Evolutionary conservation across 2,113 vertebrate species (phyloP), one percentile per base, ranked within the genome.

Genomic region (Dolichallabes microphthalmus): DNA sequence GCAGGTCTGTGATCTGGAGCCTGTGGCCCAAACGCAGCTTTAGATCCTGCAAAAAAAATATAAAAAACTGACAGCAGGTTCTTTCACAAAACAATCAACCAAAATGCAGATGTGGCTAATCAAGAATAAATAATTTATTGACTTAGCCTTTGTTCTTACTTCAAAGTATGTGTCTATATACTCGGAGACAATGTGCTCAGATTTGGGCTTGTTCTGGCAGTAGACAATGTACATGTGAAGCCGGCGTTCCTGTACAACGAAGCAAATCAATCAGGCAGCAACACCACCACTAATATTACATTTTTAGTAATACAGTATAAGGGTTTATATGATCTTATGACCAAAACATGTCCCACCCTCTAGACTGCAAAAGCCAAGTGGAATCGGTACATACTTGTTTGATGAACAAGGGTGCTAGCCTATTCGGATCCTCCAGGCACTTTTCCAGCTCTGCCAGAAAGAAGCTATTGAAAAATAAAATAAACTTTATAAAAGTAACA

Each of bases 121-220:
- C 10, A 10, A 58, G 27, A 57, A 12, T 55, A 2, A 20, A 77
- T 12, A 2, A 79, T 35, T 35, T 19, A 8, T 60, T 58, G 19
- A 11, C 30, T 79, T 17, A 30, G 76, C 3, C 3, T 39, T 32
- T 71, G 9, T 19, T 58, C 94, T 91, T 94, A 98, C 98, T 96
- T 99, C 97, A 89, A 99, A 99, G 92, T 98, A 99, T 0, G 97
- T 99, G 91, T 99, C 97, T 55, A 98, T 97, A 91, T 98, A 99
- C 92, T 99, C 98, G 0, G 97, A 96, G 90, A 99, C 98, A 39
- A 99, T 97, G 94, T 97, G 96, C 92, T 99, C 98, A 45, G 98
- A 99, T 94, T 99, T 99, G 93, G 98, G 97, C 92, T 99, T 99
- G 93, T 99, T 99, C 87, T 99, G 98, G 93, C 97, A 99, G 94